Percentiles rank a stretch among this genome's conserved stretches.
These are phyloP conservation scores for Mobula hypostoma DNA, from an alignment of 2,113 vertebrate genomes.

Conservation along the genomic window DNA sequence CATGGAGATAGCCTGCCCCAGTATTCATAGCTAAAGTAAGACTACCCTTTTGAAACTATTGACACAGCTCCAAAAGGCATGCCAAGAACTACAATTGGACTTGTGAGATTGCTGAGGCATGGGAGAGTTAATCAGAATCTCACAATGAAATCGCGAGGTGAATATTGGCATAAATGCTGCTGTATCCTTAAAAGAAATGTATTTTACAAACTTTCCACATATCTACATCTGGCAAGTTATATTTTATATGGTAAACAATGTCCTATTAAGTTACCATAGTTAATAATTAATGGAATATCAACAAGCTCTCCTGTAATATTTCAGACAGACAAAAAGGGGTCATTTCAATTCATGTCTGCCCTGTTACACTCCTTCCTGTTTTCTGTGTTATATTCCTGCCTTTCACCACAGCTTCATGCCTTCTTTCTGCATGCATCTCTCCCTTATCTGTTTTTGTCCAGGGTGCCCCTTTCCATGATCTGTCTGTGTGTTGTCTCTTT, in stretches of 20 bases:
- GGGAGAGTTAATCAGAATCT: background rate
- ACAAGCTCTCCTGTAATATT: background rate
- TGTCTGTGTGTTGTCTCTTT: background rate
- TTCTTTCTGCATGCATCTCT: background rate
- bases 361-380: background rate
- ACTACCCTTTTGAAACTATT: background rate
- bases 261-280: background rate
- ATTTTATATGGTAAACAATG: background rate
- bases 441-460: background rate
- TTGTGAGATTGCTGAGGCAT: background rate
- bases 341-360: background rate
- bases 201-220: background rate
- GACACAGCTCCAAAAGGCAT: background rate
- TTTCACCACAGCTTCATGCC: background rate
- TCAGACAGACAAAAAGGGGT: background rate
- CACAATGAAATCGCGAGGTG: background rate
- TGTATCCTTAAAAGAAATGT: background rate
- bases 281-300: background rate
- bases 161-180: background rate
- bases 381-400: background rate
- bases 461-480: background rate
- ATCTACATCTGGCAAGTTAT: background rate
- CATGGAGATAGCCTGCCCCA: background rate
- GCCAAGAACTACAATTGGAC: background rate
- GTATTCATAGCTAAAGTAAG: background rate